Base-by-base conservation (phyloP, 2,888 invertebrate species). In the Orchestes rusci region DNA sequence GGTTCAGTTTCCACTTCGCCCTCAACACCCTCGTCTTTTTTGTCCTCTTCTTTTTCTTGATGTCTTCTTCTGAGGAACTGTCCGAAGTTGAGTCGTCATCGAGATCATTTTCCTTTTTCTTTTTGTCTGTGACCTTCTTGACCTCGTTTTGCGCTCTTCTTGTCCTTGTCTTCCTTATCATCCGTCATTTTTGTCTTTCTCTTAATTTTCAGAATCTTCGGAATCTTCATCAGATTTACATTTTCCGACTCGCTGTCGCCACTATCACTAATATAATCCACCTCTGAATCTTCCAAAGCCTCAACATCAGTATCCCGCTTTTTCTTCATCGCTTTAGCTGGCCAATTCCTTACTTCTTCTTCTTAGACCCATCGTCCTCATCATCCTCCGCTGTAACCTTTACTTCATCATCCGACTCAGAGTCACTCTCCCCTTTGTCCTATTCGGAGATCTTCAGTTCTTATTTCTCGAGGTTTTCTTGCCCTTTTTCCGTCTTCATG, bases 261-360 rank as follows among this genome's bases (percentile, higher is more conserved):
- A 80, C 88, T 59, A 77, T 83, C 68, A 82, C 88, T 10, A 75
- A 95, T 94, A 62, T 96, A 96, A 68, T 96, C 96, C 55, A 84
- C 77, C 72, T 97, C 96, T 39, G 94, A 94, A 61, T 97, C 96
- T 65, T 96, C 95, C 42, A 87, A 79, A 0, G 93, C 94, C 63
- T 95, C 94, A 54, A 87, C 84, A 51, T 92, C 85, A 0, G 86
- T 83, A 51, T 82, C 84, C 43, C 82, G 82, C 70, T 87, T 85
- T 60, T 87, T 86, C 61, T 86, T 89, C 53, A 62, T 66, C 45
- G 53, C n/a, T n/a, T n/a, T 23, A 23, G 7, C 3, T 28, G 17
- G 2, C 34, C 34, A 33, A 40, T 38, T 30, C 45, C 45, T 44
- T 49, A 44, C 39, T 56, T 76, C 76, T 50, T 73, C 73, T 80